These are phyloP conservation scores for Drosophila falleni DNA, from an alignment of 2,888 invertebrate genomes.

Conservation along the genomic window DNA sequence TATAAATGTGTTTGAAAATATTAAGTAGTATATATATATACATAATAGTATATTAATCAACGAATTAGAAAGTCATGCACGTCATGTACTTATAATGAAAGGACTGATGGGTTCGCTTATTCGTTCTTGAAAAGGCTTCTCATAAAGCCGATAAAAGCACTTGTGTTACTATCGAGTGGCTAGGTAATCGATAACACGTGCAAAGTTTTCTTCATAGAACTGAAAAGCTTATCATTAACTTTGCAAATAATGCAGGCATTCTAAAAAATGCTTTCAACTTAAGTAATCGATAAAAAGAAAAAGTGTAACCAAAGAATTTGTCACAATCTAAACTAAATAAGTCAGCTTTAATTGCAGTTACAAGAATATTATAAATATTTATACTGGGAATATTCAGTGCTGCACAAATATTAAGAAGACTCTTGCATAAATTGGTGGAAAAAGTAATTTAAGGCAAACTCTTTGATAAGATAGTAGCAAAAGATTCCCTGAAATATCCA, in stretches of 20 bases:
- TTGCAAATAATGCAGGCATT: neutral
- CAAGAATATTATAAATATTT: no score
- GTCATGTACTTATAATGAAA: constrained; percentile 6
- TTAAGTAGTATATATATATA: constrained; percentile 3
- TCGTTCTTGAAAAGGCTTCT: neutral
- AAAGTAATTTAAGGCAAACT: no score
- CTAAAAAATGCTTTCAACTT: neutral
- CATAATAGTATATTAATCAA: constrained; percentile 7
- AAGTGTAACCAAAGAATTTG: neutral
- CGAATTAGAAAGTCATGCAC: constrained; percentile 18
- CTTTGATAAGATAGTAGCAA: no score
- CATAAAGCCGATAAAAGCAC: neutral
- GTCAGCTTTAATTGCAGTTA: no score
- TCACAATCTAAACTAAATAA: neutral
- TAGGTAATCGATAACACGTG: constrained; percentile 1
- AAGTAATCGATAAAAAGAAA: neutral
- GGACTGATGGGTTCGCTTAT: neutral
- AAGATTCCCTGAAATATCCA: no score
- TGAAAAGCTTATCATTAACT: neutral
- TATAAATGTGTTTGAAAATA: neutral
- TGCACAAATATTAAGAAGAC: no score
- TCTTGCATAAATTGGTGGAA: no score
- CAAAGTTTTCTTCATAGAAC: neutral
- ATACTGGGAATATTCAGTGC: no score
- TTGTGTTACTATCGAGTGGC: neutral